These are phyloP conservation scores for Morphnarchus princeps DNA, from an alignment of 2,113 vertebrate genomes.

Conservation along the genomic window DNA sequence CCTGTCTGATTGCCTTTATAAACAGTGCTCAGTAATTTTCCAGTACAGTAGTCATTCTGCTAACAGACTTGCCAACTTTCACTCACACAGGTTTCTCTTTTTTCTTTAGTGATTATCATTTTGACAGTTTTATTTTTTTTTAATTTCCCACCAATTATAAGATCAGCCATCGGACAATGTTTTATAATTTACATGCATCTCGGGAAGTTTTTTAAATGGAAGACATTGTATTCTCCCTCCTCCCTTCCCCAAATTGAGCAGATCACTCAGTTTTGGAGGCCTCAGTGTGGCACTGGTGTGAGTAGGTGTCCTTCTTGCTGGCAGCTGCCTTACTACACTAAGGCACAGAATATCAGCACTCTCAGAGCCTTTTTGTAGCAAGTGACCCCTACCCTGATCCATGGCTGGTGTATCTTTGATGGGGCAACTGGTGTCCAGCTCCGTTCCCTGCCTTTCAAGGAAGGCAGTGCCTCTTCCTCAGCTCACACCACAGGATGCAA, in stretches of 20 bases:
- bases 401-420: background rate
- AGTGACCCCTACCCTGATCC: background rate
- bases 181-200: background rate
- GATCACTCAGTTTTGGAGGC: background rate
- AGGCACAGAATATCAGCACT: background rate
- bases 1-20: constrained; percentile 68
- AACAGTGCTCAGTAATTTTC: constrained; percentile 71
- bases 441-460: background rate
- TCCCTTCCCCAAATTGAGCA: background rate
- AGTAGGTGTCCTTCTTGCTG: background rate
- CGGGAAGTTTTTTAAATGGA: background rate
- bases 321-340: background rate
- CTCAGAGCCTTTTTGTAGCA: background rate
- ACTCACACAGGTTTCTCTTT: constrained; percentile 46
- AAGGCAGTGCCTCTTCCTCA: background rate
- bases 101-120: constrained; percentile 4
- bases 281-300: background rate
- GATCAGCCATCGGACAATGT: background rate
- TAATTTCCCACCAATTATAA: background rate
- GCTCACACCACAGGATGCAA: background rate
- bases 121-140: background rate
- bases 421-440: background rate
- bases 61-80: constrained; percentile 53
- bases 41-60: constrained; percentile 73
- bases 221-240: background rate